Base-by-base conservation (phyloP, 2,888 invertebrate genomes). In the Schizaphis graminum region DNA sequence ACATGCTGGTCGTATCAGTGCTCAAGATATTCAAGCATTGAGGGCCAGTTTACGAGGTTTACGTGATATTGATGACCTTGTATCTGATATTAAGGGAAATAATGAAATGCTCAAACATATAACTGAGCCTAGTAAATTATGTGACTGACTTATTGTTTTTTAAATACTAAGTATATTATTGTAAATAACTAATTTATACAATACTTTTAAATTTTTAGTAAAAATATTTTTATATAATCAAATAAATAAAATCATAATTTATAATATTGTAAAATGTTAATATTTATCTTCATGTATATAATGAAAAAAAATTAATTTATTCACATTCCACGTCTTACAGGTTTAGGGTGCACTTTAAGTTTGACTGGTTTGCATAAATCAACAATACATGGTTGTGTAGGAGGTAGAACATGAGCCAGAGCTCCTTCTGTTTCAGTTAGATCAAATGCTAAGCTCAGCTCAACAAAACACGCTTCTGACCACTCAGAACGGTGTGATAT, bases 401-500 rank as follows among this genome's bases (percentile, higher is more conserved):
- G 97, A 95, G 95, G 96, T 95, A 95, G 96, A 95, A 95, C 96
- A 95, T 96, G 95, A 96, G 91, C 96, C 96, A 94, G 96, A 95
- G 95, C 95, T 3, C 95, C 95, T 95, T 97, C 96, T 8, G 96
- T 96, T 95, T 97, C 97, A 0, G 97, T 97, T 87, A 98, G 97
- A 10, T 98, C 97, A 88, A 99, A 96, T 85, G 98, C 98, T 85
- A 99, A 96, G 10, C 97, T 97, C 94, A 99, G 97, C 95, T 98
- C 98, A 44, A 99, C 98, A 94, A 98, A 98, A 95, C 98, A 98
- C 0, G 98, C 97, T 96, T 99, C 99, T 94, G 98, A 98, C 98
- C 98, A 98, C 8, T 94, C 94, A 44, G 98, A 98, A 95, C 98
- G 98, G 96, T 98, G 98, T 0, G 99, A 99, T 49, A 99, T 96